These are phyloP conservation scores for Spea bombifrons DNA, from an alignment of 2,113 vertebrate genomes.

Conservation along the genomic window DNA sequence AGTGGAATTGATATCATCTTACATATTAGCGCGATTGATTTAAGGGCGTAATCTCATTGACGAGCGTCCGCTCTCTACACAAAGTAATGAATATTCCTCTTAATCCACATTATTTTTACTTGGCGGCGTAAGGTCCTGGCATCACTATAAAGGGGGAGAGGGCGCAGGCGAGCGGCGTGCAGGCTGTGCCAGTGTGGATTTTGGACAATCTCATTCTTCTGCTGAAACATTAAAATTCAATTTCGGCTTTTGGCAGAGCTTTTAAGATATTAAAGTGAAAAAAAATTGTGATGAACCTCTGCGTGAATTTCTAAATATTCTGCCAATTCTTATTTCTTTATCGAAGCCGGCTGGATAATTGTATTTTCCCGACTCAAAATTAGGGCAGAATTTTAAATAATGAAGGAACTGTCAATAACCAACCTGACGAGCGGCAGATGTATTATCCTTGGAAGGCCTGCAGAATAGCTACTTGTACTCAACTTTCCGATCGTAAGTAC, in stretches of 20 bases:
- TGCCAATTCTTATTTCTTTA: slow-evolving; percentile 52
- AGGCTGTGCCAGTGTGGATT: slow-evolving; percentile 42
- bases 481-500: neutral
- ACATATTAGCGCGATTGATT: neutral
- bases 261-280: slow-evolving; percentile 49
- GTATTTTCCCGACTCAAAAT: slow-evolving; percentile 37
- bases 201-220: slow-evolving; percentile 52
- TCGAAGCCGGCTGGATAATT: slow-evolving; percentile 48
- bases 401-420: slow-evolving; percentile 22
- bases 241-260: slow-evolving; percentile 52
- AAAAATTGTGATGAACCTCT: slow-evolving; percentile 4
- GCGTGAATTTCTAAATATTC: neutral
- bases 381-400: slow-evolving; percentile 49
- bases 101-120: neutral
- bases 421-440: neutral
- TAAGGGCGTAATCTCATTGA: neutral
- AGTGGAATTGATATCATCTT: neutral
- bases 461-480: neutral
- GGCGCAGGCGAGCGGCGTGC: neutral
- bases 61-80: neutral
- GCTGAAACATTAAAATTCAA: slow-evolving; percentile 56
- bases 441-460: neutral
- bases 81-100: neutral
- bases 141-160: slow-evolving; percentile 49
- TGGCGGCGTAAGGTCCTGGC: slow-evolving; percentile 49